Conservation (phyloP, 2,797 vertebrate genomes). For the Enteromius anoplus region DNA sequence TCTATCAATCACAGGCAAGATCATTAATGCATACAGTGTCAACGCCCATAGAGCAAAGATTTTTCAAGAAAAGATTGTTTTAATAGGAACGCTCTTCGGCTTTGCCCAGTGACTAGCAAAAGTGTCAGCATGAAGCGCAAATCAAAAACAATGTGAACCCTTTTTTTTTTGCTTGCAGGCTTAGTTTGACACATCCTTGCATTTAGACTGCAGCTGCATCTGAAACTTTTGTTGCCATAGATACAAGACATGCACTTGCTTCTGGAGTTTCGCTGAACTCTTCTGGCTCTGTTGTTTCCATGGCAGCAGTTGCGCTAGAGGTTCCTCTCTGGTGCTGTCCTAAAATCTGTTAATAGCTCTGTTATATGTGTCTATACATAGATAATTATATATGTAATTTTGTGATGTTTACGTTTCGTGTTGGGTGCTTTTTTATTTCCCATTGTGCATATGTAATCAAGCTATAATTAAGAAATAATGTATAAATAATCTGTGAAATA, state of each 20-base stretch:
- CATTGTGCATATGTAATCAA: no score
- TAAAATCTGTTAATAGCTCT: slow-evolving; percentile 11
- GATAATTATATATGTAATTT: no score
- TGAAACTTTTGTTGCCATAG: slow-evolving; percentile 58
- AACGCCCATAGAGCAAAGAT: not conserved
- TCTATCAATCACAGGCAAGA: not conserved
- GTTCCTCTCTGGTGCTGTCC: not conserved
- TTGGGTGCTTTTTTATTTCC: no score
- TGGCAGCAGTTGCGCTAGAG: slow-evolving; percentile 46
- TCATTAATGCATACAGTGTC: slow-evolving; percentile 9
- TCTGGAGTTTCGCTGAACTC: slow-evolving; percentile 37
- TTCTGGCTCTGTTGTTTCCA: slow-evolving; percentile 58
- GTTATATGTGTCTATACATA: not conserved
- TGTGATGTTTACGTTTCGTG: no score
- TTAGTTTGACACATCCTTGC: slow-evolving; percentile 26
- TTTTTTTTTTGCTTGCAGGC: not conserved
- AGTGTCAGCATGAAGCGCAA: not conserved
- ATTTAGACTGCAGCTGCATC: not conserved
- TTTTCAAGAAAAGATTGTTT: not conserved
- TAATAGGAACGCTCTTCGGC: not conserved
- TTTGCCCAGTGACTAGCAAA: not conserved
- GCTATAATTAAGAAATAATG: no score
- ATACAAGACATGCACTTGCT: slow-evolving; percentile 35
- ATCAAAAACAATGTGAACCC: not conserved
- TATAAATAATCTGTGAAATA: not conserved